A percentile compares a stretch with the other conserved stretches of the same genome.
These are phyloP conservation scores for Mactromeris polynyma DNA, from an alignment of 2,888 invertebrate genomes.

Conservation along the genomic window DNA sequence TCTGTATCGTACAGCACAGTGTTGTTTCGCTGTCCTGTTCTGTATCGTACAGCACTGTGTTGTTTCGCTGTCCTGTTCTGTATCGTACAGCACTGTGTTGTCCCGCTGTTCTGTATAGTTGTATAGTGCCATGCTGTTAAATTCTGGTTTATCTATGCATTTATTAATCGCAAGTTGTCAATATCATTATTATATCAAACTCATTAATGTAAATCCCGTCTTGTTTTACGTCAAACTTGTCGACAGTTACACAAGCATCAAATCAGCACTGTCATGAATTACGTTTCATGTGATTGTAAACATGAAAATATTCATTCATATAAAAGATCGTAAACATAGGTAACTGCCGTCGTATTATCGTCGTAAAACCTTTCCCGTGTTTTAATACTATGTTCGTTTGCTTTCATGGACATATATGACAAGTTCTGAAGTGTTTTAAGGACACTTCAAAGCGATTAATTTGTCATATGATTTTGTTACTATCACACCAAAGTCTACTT, in stretches of 20 bases:
- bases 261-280: neutral
- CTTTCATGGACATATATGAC: constrained; percentile 27
- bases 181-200: no score
- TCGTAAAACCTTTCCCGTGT: constrained; percentile 3
- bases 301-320: constrained; percentile 6
- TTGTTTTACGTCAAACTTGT: neutral
- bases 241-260: neutral
- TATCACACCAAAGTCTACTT: constrained; percentile 26
- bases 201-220: no score
- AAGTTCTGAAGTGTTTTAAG: constrained; percentile 4
- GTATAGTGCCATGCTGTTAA: no score
- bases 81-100: no score
- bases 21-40: no score
- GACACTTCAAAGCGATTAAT: constrained; percentile 36
- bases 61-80: no score
- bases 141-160: no score
- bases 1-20: no score
- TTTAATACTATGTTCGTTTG: neutral
- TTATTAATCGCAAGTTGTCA: no score
- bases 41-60: no score
- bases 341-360: neutral
- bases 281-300: neutral
- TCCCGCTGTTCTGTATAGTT: no score
- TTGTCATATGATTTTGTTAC: constrained; percentile 13
- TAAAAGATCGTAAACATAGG: constrained; percentile 10